phyloP scores from a whole-genome alignment of 1,140 invertebrate species.

The Drosophila kikkawai region DNA sequence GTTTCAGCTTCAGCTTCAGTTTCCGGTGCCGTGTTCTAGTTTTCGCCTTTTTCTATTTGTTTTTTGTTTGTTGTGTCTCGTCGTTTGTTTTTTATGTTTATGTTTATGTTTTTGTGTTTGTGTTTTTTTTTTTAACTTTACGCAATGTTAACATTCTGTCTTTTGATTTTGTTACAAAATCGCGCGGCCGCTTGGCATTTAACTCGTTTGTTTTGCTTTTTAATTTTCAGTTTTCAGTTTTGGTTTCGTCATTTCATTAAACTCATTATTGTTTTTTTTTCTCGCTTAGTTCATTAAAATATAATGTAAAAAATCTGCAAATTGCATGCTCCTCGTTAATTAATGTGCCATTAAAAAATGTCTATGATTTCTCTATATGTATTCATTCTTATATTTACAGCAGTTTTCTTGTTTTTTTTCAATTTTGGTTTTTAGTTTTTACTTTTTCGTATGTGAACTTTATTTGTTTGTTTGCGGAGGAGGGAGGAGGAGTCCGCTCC shows the following conservation, averaged over 20 bases:
- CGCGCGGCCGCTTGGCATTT: slow-evolving; percentile 54
- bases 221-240: slow-evolving; percentile 6
- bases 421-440: slow-evolving; percentile 28
- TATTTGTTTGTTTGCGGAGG: slow-evolving; percentile 14
- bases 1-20: slow-evolving; percentile 38
- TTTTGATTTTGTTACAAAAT: slow-evolving; percentile 83
- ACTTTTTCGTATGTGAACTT: slow-evolving; percentile 34
- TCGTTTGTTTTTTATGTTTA: slow-evolving; percentile 22
- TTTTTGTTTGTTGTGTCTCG: slow-evolving; percentile 1
- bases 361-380: slow-evolving; percentile 81
- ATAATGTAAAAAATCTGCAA: slow-evolving; percentile 81
- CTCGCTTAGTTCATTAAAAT: slow-evolving; percentile 74
- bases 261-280: slow-evolving; percentile 48
- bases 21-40: slow-evolving; percentile 45
- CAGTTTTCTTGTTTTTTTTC: slow-evolving; percentile 61
- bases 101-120: slow-evolving; percentile 8
- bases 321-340: slow-evolving; percentile 73
- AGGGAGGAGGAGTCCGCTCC: slow-evolving; percentile 3
- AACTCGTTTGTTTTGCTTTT: slow-evolving; percentile 30
- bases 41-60: slow-evolving; percentile 5
- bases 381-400: slow-evolving; percentile 84
- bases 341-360: slow-evolving; percentile 82
- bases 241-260: slow-evolving; percentile 43
- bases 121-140: slow-evolving; percentile 49
- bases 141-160: slow-evolving; percentile 80